Conservation (phyloP, 2,888 invertebrate species). For the Leptarthrus brevirostris region DNA sequence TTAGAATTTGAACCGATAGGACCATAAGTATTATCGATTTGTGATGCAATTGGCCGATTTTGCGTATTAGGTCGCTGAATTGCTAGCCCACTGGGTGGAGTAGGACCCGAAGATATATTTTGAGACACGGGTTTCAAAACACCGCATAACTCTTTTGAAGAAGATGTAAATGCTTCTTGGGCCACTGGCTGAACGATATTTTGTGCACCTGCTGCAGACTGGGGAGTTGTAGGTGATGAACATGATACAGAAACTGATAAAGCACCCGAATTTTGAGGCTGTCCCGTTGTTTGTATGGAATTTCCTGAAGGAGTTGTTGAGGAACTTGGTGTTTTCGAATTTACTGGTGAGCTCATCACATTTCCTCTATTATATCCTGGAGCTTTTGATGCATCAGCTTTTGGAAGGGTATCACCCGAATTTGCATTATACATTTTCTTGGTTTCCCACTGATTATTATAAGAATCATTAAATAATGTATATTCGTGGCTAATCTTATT, state of each 20-base stretch:
- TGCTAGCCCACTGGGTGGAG: constrained; percentile 60
- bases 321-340: constrained; percentile 71
- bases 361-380: constrained; percentile 86
- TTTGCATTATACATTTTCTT: constrained; percentile 67
- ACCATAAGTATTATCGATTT: constrained; percentile 60
- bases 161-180: constrained; percentile 57
- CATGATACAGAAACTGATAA: constrained; percentile 56
- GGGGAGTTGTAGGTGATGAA: constrained; percentile 55
- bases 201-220: constrained; percentile 40
- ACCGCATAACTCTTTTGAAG: constrained; percentile 54
- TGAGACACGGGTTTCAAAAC: constrained; percentile 54
- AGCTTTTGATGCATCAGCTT: constrained; percentile 89
- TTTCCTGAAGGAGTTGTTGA: constrained; percentile 70
- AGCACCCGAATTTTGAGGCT: constrained; percentile 56
- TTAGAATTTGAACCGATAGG: constrained; percentile 61
- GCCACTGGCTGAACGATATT: constrained; percentile 58
- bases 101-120: constrained; percentile 51
- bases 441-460: constrained; percentile 69
- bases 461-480: constrained; percentile 84
- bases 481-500: constrained; percentile 73
- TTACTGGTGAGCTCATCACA: constrained; percentile 81
- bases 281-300: constrained; percentile 55
- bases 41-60: constrained; percentile 53
- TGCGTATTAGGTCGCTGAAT: constrained; percentile 62
- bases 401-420: constrained; percentile 66